Percentiles rank a stretch among this genome's conserved stretches.
phyloP scores from a whole-genome alignment of 2,888 invertebrate species.

The Protodeltote pygarga region DNA sequence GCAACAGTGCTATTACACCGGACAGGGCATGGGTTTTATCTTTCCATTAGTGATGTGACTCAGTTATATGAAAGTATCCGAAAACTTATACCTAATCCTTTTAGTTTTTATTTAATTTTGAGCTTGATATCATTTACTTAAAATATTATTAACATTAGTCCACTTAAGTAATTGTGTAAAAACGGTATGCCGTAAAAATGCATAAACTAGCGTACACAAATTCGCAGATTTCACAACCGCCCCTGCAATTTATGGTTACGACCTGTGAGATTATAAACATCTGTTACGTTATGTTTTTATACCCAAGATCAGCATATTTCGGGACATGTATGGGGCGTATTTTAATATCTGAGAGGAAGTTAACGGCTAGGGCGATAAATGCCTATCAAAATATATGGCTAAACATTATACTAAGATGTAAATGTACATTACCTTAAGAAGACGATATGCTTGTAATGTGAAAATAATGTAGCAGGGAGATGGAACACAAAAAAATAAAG shows the following conservation, averaged over 20 bases:
- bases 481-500: too few species aligned
- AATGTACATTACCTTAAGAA: too few species aligned
- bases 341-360: slow-evolving; percentile 38
- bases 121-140: too few species aligned
- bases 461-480: too few species aligned
- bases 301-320: slow-evolving; percentile 37
- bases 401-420: slow-evolving; percentile 18
- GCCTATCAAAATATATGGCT: slow-evolving; percentile 34
- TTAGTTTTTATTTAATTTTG: too few species aligned
- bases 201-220: slow-evolving; percentile 5
- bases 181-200: too few species aligned
- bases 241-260: slow-evolving; percentile 38
- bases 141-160: too few species aligned
- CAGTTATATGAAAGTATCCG: neutral
- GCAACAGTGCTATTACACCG: slow-evolving; percentile 29
- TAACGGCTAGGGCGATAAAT: slow-evolving; percentile 31
- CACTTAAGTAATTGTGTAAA: too few species aligned
- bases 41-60: slow-evolving; percentile 34
- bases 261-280: slow-evolving; percentile 38
- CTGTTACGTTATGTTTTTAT: slow-evolving; percentile 44
- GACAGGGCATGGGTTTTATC: slow-evolving; percentile 36
- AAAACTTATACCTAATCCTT: neutral
- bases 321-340: slow-evolving; percentile 33
- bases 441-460: too few species aligned
- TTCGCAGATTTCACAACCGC: slow-evolving; percentile 11